Evolutionary conservation across 2,888 invertebrate genomes (phyloP).

Genomic region (Napeogenes inachia): DNA sequence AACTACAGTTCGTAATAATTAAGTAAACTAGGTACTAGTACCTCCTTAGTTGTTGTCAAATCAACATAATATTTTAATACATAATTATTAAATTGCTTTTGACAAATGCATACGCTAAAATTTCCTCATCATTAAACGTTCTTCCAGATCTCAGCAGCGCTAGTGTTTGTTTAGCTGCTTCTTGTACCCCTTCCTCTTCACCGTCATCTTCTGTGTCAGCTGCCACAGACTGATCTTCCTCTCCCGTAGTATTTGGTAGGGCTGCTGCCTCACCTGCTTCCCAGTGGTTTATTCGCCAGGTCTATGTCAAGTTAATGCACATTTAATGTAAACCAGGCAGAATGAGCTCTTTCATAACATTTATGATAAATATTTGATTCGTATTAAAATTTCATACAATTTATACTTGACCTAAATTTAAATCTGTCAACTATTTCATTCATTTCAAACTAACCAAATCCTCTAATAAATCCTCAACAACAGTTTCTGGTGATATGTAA

Average conservation of each 20-base stretch:
- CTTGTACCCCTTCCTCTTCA: slow-evolving; percentile 51
- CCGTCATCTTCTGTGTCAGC: slow-evolving; percentile 50
- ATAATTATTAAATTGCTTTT: neutral
- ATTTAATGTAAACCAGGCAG: neutral
- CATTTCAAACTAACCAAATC: slow-evolving; percentile 67
- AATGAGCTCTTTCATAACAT: neutral
- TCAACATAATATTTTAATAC: neutral
- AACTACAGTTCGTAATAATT: slow-evolving; percentile 4
- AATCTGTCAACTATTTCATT: too few species aligned
- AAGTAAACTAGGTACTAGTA: neutral
- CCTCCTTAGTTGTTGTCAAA: too few species aligned
- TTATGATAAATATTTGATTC: too few species aligned
- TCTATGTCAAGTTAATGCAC: slow-evolving; percentile 37
- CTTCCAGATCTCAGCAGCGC: slow-evolving; percentile 54
- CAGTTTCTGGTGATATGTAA: slow-evolving; percentile 75
- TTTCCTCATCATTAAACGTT: slow-evolving; percentile 53
- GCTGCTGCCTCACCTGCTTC: slow-evolving; percentile 53
- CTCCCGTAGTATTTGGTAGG: slow-evolving; percentile 40
- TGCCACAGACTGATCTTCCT: slow-evolving; percentile 45
- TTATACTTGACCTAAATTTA: neutral
- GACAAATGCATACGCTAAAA: slow-evolving; percentile 43
- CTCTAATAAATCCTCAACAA: slow-evolving; percentile 72
- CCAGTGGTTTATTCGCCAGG: slow-evolving; percentile 58
- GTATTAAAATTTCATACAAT: neutral
- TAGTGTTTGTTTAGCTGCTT: slow-evolving; percentile 48